phyloP scores from a whole-genome alignment of 1,140 invertebrate species.

The Ctenoplectra terminalis region DNA sequence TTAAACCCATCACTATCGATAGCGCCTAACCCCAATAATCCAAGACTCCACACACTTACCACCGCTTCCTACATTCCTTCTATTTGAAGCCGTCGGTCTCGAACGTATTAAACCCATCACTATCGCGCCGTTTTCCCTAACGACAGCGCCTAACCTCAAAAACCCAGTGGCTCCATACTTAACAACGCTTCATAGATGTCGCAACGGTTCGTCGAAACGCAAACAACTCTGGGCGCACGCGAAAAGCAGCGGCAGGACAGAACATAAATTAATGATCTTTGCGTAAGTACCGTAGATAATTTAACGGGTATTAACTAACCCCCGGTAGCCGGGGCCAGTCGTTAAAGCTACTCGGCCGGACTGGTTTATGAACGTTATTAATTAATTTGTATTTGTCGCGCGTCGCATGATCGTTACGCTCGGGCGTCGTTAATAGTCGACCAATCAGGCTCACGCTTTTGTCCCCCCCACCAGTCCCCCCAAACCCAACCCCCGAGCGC shows the following conservation, averaged over 20 bases:
- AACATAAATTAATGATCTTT: slow-evolving; percentile 69
- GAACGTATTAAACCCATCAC: no score
- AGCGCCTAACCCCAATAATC: no score
- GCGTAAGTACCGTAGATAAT: slow-evolving; percentile 70
- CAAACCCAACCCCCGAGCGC: no score
- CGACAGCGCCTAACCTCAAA: no score
- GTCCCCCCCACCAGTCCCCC: not conserved
- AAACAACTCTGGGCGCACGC: not conserved
- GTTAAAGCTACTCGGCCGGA: slow-evolving; percentile 63
- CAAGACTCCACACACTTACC: no score
- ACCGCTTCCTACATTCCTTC: no score
- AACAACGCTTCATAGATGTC: not conserved
- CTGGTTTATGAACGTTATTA: slow-evolving; percentile 70
- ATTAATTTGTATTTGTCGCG: slow-evolving; percentile 71
- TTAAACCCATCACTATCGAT: no score
- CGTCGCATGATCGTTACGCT: slow-evolving; percentile 63
- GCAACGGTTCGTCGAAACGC: not conserved
- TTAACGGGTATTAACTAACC: slow-evolving; percentile 70
- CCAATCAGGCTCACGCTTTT: slow-evolving; percentile 54
- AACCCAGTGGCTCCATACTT: no score
- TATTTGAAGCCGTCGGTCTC: no score
- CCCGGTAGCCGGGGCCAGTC: slow-evolving; percentile 29
- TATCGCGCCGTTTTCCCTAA: no score
- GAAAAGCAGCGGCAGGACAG: slow-evolving; percentile 36
- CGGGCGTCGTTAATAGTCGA: slow-evolving; percentile 62